phyloP scores from a whole-genome alignment of 2,113 vertebrate species.

The Cheilinus undulatus region DNA sequence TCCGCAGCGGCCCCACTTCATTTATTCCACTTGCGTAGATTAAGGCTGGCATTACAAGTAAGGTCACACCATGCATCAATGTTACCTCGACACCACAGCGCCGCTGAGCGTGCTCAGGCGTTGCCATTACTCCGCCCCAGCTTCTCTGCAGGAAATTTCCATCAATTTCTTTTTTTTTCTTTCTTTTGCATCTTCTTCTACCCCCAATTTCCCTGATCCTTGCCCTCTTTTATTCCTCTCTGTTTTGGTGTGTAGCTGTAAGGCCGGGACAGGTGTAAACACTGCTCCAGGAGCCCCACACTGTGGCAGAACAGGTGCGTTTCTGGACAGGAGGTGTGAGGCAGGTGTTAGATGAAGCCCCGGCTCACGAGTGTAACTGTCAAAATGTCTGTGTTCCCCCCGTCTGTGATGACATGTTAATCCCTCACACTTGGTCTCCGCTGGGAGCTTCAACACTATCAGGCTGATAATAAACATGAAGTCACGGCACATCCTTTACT shows the following conservation, averaged over 20 bases:
- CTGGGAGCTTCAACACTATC: slow-evolving; percentile 58
- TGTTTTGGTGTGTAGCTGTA: slow-evolving; percentile 38
- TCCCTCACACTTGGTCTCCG: slow-evolving; percentile 76
- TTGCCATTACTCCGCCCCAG: slow-evolving; percentile 66
- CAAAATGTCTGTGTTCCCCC: slow-evolving; percentile 70
- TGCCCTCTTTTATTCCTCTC: slow-evolving; percentile 21
- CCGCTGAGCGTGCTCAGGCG: slow-evolving; percentile 72
- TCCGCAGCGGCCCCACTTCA: slow-evolving; percentile 83
- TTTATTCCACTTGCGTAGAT: slow-evolving; percentile 88
- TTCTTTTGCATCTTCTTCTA: slow-evolving; percentile 56
- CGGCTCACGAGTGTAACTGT: slow-evolving; percentile 73
- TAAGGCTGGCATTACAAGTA: slow-evolving; percentile 88
- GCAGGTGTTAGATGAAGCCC: slow-evolving; percentile 76
- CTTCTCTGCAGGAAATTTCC: slow-evolving; percentile 75
- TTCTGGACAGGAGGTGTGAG: slow-evolving; percentile 73
- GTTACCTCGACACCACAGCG: slow-evolving; percentile 80
- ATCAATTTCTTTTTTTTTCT: slow-evolving; percentile 65
- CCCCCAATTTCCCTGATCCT: slow-evolving; percentile 38
- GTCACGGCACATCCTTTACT: slow-evolving; percentile 57
- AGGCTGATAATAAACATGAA: slow-evolving; percentile 59
- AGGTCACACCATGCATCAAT: slow-evolving; percentile 88
- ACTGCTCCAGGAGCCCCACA: slow-evolving; percentile 65
- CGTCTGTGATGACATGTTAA: slow-evolving; percentile 80
- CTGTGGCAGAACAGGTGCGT: slow-evolving; percentile 75
- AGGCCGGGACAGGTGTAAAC: slow-evolving; percentile 75